A percentile compares a stretch with the other conserved stretches of the same genome.
Conservation (phyloP, 2,113 vertebrate genomes). For the Callospermophilus lateralis region DNA sequence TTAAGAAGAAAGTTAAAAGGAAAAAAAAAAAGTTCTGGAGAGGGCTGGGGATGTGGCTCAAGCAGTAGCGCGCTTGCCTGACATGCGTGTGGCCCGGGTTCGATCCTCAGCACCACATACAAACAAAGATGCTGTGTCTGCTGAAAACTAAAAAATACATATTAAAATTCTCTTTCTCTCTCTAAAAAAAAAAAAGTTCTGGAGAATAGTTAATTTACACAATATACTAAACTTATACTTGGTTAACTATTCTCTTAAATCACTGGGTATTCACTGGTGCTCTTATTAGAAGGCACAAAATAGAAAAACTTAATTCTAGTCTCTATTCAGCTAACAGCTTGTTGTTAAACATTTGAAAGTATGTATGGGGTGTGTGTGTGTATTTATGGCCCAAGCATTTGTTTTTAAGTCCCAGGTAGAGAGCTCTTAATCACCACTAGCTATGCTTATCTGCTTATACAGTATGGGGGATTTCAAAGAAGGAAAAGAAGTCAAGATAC, state of each 20-base stretch:
- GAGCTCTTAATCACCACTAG: slow-evolving; percentile 27
- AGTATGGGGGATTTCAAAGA: background rate
- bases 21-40: slow-evolving; percentile 14
- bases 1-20: background rate
- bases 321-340: slow-evolving; percentile 3
- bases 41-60: background rate
- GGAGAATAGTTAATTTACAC: background rate
- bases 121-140: no score
- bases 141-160: no score
- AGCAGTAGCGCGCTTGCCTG: no score
- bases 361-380: background rate
- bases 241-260: slow-evolving; percentile 26
- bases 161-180: no score
- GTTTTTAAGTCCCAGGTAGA: slow-evolving; percentile 54
- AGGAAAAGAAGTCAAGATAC: slow-evolving; percentile 35
- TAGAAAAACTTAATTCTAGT: slow-evolving; percentile 39
- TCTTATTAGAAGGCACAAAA: slow-evolving; percentile 7
- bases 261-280: background rate
- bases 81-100: no score
- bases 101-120: no score
- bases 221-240: background rate
- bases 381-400: background rate
- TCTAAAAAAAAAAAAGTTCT: background rate
- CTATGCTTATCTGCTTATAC: slow-evolving; percentile 42
- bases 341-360: background rate